A percentile compares a stretch with the other conserved stretches of the same genome.
Evolutionary conservation across 2,888 invertebrate genomes (phyloP).

Genomic region (Brachyptera risi): DNA sequence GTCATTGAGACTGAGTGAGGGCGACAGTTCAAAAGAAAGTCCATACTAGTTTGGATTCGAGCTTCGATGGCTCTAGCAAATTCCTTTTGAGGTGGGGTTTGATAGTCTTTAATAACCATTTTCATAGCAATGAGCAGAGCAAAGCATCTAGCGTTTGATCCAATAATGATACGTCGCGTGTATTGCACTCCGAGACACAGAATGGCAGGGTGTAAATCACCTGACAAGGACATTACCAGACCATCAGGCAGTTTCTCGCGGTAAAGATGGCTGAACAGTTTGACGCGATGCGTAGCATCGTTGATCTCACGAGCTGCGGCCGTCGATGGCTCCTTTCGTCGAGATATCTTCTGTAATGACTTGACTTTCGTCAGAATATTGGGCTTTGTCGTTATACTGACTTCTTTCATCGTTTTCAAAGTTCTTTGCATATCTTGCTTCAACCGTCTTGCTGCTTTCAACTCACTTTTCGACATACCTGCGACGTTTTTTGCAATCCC

Average conservation of each 20-base stretch:
- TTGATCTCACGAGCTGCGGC: not conserved
- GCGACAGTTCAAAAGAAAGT: slow-evolving; percentile 72
- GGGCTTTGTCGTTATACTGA: too few relatives aligned
- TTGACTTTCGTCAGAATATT: too few relatives aligned
- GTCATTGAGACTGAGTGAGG: slow-evolving; percentile 84
- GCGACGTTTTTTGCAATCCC: not conserved
- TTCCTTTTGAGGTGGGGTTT: slow-evolving; percentile 77
- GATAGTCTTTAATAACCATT: slow-evolving; percentile 74
- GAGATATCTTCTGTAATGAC: too few relatives aligned
- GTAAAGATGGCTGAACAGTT: not conserved
- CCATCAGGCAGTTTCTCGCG: not conserved
- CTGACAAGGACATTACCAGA: not conserved
- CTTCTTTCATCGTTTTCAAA: too few relatives aligned
- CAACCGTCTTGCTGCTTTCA: not conserved
- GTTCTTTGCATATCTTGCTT: not conserved
- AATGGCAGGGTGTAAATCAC: slow-evolving; percentile 67
- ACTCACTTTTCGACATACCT: not conserved
- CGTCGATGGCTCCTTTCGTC: not conserved
- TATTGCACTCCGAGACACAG: slow-evolving; percentile 78
- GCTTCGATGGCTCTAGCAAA: slow-evolving; percentile 79
- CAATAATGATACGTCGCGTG: slow-evolving; percentile 69
- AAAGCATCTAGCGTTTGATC: slow-evolving; percentile 86
- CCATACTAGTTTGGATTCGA: slow-evolving; percentile 62
- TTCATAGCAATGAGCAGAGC: slow-evolving; percentile 77
- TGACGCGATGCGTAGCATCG: not conserved